Evolutionary conservation across 2,797 vertebrate species (phyloP), one percentile per base, ranked within the genome.

Genomic region (Numenius phaeopus): DNA sequence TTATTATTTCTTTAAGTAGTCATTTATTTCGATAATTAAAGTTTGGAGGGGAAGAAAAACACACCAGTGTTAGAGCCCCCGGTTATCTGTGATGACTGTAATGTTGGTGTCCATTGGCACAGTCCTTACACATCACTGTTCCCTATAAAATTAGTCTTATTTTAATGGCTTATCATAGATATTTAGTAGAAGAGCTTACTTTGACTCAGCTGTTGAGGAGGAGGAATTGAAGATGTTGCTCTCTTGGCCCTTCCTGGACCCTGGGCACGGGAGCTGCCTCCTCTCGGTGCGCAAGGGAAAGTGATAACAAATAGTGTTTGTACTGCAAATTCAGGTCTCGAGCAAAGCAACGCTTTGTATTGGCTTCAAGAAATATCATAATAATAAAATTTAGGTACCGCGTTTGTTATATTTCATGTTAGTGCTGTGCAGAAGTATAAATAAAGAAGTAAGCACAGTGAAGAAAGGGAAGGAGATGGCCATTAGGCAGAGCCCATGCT

Each of bases 231-330:
- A 83, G 32, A 17, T 75, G 20, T 66, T 95, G 50, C 64, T 66
- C 40, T 81, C 61, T 23, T 71, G 50, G 27, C 39, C 55, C 19
- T 66, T 71, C 20, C 37, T 54, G 69, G 24, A 10, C 52, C 37
- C 10, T 2, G 23, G 15, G 9, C 0, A 0, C 0, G 7, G 26
- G 42, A 84, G 32, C 24, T 77, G 44, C 18, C 16, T 46, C 10
- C 17, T 24, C 30, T 49, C 18, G 24, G 7, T 72, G 46, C 29
- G 23, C 42, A 40, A 4, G 4, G 19, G 40, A 26, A 66, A 49
- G 9, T 23, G 49, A 14, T 54, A 54, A 30, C 42, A 37, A 39
- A 29, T n/a, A 55, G 26, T n/a, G 19, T 59, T 84, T 90, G 32
- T 40, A 7, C 39, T 85, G 39, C 62, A 52, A 58, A 11, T 54